Percentiles rank a stretch among this genome's conserved stretches.
phyloP scores from a whole-genome alignment of 2,888 invertebrate genomes.

The Apodemia mormo region DNA sequence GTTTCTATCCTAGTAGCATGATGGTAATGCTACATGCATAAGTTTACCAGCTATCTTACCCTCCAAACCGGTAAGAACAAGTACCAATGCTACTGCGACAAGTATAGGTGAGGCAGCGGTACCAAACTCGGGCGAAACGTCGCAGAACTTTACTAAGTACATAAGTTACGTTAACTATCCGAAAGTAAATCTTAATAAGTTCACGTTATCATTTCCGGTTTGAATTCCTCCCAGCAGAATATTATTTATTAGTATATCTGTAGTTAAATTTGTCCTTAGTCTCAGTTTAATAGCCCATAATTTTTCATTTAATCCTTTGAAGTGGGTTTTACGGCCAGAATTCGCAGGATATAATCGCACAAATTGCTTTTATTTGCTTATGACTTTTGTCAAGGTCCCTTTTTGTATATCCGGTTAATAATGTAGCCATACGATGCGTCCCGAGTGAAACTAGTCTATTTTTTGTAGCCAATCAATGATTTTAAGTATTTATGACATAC shows the following conservation, averaged over 20 bases:
- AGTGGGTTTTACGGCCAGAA: constrained; percentile 10
- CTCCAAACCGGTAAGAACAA: too few relatives aligned
- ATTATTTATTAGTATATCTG: neutral
- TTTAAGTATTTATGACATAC: too few relatives aligned
- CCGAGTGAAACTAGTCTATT: neutral
- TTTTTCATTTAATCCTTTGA: neutral
- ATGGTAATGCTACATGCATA: too few relatives aligned
- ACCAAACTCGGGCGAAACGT: too few relatives aligned
- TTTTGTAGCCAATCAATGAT: neutral
- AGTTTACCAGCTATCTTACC: too few relatives aligned
- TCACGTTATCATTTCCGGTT: neutral
- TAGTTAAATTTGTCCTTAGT: constrained; percentile 10
- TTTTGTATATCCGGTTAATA: neutral
- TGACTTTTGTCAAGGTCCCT: constrained; percentile 10
- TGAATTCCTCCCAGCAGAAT: constrained; percentile 6
- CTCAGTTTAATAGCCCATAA: neutral
- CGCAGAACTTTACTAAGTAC: too few relatives aligned
- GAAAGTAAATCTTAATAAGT: neutral
- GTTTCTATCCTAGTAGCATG: too few relatives aligned
- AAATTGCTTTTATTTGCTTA: constrained; percentile 7
- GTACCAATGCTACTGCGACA: too few relatives aligned
- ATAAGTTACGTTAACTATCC: too few relatives aligned
- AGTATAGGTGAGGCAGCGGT: too few relatives aligned
- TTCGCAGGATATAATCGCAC: constrained; percentile 12
- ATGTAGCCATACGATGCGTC: neutral